These are phyloP conservation scores for Petrophora chlorosata DNA, from an alignment of 2,888 invertebrate genomes.

Conservation along the genomic window DNA sequence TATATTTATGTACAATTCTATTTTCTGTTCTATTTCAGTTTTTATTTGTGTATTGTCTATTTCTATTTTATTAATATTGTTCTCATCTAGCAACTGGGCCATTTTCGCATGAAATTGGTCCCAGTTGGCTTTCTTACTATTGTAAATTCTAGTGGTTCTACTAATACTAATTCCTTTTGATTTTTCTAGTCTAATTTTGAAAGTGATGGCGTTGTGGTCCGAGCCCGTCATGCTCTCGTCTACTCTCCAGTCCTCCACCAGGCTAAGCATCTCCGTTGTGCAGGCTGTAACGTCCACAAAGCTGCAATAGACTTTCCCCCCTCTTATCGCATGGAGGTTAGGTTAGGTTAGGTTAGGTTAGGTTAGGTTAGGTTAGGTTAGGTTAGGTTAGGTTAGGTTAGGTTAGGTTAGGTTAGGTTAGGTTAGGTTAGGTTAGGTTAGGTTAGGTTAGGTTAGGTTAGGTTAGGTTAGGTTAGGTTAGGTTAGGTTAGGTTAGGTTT, in stretches of 20 bases:
- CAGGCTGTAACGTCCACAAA: neutral
- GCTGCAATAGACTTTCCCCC: slow-evolving; percentile 16
- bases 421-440: no score
- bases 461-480: no score
- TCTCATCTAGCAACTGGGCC: slow-evolving; percentile 6
- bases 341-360: no score
- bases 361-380: no score
- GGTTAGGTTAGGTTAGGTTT: no score
- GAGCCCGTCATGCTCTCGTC: slow-evolving; percentile 22
- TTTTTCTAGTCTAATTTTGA: no score
- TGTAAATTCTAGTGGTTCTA: slow-evolving; percentile 21
- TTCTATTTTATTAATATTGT: slow-evolving; percentile 1
- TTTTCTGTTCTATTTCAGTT: neutral
- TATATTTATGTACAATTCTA: slow-evolving; percentile 2
- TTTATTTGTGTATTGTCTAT: neutral
- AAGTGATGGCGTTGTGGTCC: no score
- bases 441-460: no score
- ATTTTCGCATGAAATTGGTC: neutral
- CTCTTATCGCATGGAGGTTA: slow-evolving; percentile 35
- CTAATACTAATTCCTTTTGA: neutral
- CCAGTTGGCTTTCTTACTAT: slow-evolving; percentile 3
- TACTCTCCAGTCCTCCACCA: slow-evolving; percentile 26
- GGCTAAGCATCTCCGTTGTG: slow-evolving; percentile 6
- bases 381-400: no score
- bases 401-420: no score